These are phyloP conservation scores for Bombylius major DNA, from an alignment of 2,888 invertebrate genomes.

Conservation along the genomic window DNA sequence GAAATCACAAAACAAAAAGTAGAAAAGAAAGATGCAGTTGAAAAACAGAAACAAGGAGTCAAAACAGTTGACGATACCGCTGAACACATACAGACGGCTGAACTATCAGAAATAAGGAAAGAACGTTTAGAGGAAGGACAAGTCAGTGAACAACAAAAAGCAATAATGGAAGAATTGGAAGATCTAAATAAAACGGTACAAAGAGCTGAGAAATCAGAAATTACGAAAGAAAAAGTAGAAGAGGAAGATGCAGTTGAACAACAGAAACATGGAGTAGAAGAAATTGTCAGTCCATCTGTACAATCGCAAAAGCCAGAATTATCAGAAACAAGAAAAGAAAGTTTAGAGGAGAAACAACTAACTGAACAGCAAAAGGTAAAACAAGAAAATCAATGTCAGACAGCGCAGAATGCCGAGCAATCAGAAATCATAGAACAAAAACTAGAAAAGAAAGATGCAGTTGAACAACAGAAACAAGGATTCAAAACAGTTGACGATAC, in stretches of 20 bases:
- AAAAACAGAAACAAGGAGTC: neutral
- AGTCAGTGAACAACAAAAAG: neutral
- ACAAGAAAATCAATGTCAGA: neutral
- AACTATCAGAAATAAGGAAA: neutral
- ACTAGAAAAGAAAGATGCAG: neutral
- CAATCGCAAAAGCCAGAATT: neutral
- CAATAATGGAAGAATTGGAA: conserved; percentile 7
- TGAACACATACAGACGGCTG: neutral
- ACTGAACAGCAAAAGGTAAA: neutral
- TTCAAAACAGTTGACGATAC: neutral
- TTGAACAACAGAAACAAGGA: neutral
- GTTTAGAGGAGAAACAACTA: neutral
- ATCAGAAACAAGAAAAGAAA: neutral
- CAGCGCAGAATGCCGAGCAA: neutral
- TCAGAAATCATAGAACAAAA: neutral
- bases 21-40: neutral
- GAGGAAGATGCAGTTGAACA: no score
- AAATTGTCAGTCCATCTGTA: neutral
- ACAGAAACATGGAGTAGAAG: no score
- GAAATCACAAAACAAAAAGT: neutral
- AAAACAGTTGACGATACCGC: neutral
- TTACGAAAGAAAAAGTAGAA: neutral
- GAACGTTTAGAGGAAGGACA: neutral
- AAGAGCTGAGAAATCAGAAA: no score
- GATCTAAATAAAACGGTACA: no score